Evolutionary conservation across 2,797 vertebrate genomes (phyloP), one percentile per base, ranked within the genome.

Genomic region (Ficedula albicollis): DNA sequence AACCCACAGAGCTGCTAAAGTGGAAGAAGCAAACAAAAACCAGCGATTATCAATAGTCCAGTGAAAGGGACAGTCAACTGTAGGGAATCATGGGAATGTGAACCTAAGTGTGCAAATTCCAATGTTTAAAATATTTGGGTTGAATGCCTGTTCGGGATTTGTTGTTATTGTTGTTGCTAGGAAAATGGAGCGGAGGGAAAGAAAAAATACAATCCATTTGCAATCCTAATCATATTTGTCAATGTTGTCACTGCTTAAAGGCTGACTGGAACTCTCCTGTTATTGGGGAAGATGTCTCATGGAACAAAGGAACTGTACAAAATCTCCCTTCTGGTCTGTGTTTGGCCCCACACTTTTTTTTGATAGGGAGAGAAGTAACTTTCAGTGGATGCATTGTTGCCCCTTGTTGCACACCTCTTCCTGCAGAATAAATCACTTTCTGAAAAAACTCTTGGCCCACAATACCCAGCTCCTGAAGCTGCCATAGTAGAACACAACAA

Each of bases 61-160:
- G 82, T 88, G 59, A 96, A 95, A 96, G 58, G 62, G 90, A 95
- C 41, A 43, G 41, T 87, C 82, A 87, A 14, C 54, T 39, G 59
- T 82, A 70, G 38, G n/a, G 86, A 92, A 69, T 14, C 64, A 54
- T 70, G 73, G 80, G 85, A 95, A 89, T 73, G 77, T 54, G 84
- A 93, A 90, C 52, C 34, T 56, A 56, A 67, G 15, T 9, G 66
- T 81, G 54, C 39, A 73, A 74, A 78, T 60, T 81, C 51, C 74
- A 83, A 7, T 59, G n/a, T 77, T 87, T 89, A 48, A 93, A 84
- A 93, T 83, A 93, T 39, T 75, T 84, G 55, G 48, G 73, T 39
- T 48, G 39, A 82, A 94, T 39, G 30, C 20, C 36, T 44, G 19
- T 41, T 55, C 0, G 0, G 23, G 9, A 18, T 27, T 73, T 46